phyloP scores from a whole-genome alignment of 2,113 vertebrate genomes.

The Eonycteris spelaea region DNA sequence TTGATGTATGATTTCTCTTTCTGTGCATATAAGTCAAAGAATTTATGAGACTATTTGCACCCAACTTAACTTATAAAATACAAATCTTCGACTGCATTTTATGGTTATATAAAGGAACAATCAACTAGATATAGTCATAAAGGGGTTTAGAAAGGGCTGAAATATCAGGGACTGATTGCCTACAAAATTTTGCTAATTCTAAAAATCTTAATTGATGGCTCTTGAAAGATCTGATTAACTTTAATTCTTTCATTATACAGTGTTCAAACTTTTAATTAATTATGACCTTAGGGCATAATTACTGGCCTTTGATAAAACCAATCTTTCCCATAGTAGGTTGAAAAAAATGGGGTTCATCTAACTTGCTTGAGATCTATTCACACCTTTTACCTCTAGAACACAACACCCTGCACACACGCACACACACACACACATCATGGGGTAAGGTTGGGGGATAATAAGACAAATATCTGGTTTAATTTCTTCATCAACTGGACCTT shows the following conservation, averaged over 20 bases:
- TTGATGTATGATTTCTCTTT: not conserved
- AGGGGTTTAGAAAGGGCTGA: not conserved
- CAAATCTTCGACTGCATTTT: not conserved
- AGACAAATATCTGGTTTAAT: not conserved
- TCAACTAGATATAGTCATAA: not conserved
- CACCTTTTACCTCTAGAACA: not conserved
- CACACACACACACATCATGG: no score
- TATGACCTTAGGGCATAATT: not conserved
- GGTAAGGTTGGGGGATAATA: not conserved
- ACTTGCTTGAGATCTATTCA: not conserved
- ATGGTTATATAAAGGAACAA: not conserved
- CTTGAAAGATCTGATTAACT: not conserved
- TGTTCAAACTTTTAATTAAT: not conserved
- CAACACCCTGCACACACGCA: not conserved
- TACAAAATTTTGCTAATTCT: not conserved
- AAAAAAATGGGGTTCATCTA: not conserved
- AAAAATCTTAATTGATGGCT: not conserved
- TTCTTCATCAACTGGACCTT: not conserved
- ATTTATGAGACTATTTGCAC: not conserved
- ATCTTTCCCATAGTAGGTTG: not conserved
- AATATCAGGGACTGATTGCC: not conserved
- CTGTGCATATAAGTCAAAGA: not conserved
- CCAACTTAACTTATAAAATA: not conserved
- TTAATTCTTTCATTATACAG: not conserved
- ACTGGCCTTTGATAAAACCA: not conserved